phyloP scores from a whole-genome alignment of 23 tunicate genomes.

The Styela plicata region DNA sequence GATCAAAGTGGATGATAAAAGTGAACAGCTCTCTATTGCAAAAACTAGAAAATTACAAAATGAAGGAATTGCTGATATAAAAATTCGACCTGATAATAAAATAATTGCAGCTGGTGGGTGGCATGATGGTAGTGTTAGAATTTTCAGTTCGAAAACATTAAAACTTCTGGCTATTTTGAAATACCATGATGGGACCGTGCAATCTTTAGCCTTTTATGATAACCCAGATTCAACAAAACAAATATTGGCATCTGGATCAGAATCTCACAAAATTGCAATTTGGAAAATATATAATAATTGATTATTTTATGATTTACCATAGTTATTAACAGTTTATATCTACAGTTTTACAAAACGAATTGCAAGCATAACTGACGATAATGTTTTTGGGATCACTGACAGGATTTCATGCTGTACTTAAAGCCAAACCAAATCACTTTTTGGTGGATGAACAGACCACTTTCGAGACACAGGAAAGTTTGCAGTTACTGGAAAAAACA shows the following conservation, averaged over 20 bases:
- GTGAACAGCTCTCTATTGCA: neutral
- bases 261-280: slow-evolving; percentile 59
- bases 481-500: neutral
- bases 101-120: slow-evolving; percentile 88
- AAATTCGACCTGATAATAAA: slow-evolving; percentile 63
- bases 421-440: slow-evolving; percentile 32
- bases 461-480: neutral
- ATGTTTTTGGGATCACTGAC: neutral
- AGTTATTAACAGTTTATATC: neutral
- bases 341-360: neutral
- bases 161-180: slow-evolving; percentile 78
- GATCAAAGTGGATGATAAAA: neutral
- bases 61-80: slow-evolving; percentile 56
- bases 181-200: slow-evolving; percentile 69
- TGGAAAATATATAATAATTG: slow-evolving; percentile 56
- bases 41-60: slow-evolving; percentile 36
- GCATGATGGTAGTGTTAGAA: slow-evolving; percentile 65
- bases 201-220: slow-evolving; percentile 51
- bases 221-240: slow-evolving; percentile 9
- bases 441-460: slow-evolving; percentile 36
- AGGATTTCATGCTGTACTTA: slow-evolving; percentile 32
- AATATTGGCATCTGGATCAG: slow-evolving; percentile 73
- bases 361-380: no score
- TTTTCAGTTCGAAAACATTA: slow-evolving; percentile 54
- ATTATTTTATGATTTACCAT: neutral